phyloP scores from a whole-genome alignment of 1,140 invertebrate genomes.

The Drosophila tsacasi region DNA sequence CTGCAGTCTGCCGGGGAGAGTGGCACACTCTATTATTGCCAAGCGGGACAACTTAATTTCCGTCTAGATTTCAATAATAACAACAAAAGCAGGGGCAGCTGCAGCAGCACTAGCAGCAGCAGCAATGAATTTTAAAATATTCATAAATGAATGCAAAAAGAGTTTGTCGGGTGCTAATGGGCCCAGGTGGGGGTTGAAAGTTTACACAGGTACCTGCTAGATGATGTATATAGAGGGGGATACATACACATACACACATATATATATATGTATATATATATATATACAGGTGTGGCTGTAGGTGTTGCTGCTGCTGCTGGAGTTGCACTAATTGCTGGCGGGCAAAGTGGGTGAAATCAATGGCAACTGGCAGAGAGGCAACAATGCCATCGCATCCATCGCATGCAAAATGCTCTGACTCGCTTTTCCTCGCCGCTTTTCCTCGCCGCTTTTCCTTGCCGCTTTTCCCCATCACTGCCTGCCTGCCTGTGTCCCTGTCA shows the following conservation, averaged over 20 bases:
- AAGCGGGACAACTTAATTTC: conserved; percentile 80
- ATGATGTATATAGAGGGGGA: not conserved
- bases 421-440: conserved; percentile 1
- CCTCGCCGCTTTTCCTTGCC: not conserved
- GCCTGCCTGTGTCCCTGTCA: conserved; percentile 54
- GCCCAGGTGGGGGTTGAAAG: conserved; percentile 45
- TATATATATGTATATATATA: not conserved
- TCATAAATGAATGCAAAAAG: conserved; percentile 72
- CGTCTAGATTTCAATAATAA: conserved; percentile 76
- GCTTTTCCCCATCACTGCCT: not conserved
- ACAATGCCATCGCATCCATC: conserved; percentile 41
- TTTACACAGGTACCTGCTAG: conserved; percentile 41
- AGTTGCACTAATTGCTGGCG: conserved; percentile 77
- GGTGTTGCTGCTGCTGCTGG: conserved; percentile 27
- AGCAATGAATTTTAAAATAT: conserved; percentile 80
- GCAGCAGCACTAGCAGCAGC: conserved; percentile 19
- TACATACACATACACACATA: not conserved
- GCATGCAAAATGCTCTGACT: conserved; percentile 44
- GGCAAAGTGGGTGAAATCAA: conserved; percentile 66
- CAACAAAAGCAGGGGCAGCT: conserved; percentile 39
- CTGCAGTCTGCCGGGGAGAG: not conserved
- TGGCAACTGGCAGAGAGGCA: conserved; percentile 50
- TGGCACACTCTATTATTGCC: conserved; percentile 41
- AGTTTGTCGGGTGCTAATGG: conserved; percentile 46
- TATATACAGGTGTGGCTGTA: conserved; percentile 1